Evolutionary conservation across 2,888 invertebrate genomes (phyloP).

Genomic region (Phaonia tiefii): DNA sequence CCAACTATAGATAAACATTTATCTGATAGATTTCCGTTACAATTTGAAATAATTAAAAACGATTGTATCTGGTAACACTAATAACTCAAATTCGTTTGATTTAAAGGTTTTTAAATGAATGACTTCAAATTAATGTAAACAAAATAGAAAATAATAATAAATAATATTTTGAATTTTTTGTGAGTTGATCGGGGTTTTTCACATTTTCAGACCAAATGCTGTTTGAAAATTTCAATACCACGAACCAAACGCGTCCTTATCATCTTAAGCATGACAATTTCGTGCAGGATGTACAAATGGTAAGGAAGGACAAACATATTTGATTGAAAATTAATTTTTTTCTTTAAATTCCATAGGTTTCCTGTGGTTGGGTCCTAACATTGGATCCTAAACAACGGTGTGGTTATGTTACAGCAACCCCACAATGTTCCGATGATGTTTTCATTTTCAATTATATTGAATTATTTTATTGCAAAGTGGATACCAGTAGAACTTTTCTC

Average conservation of each 20-base stretch:
- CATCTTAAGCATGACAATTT: conserved; percentile 66
- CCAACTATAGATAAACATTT: no score
- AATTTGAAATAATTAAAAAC: no score
- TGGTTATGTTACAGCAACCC: conserved; percentile 75
- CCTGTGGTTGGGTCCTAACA: conserved; percentile 49
- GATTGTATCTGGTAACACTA: no score
- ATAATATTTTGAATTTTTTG: no score
- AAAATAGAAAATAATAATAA: no score
- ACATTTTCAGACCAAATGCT: conserved; percentile 40
- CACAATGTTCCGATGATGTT: conserved; percentile 73
- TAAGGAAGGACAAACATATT: conserved; percentile 41
- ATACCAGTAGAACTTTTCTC: conserved; percentile 64
- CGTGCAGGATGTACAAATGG: conserved; percentile 57
- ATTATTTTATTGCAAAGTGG: conserved; percentile 78
- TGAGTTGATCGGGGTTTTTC: no score
- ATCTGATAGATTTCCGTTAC: no score
- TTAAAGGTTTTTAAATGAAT: no score
- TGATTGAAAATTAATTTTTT: not conserved
- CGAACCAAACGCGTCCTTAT: conserved; percentile 62
- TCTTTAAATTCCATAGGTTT: conserved; percentile 33
- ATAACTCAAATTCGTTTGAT: no score
- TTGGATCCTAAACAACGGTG: conserved; percentile 74
- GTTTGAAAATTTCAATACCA: conserved; percentile 67
- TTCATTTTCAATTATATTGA: conserved; percentile 77
- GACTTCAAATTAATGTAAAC: no score